phyloP scores from a whole-genome alignment of 2,888 invertebrate species.

The Leptopilina drosophilae region DNA sequence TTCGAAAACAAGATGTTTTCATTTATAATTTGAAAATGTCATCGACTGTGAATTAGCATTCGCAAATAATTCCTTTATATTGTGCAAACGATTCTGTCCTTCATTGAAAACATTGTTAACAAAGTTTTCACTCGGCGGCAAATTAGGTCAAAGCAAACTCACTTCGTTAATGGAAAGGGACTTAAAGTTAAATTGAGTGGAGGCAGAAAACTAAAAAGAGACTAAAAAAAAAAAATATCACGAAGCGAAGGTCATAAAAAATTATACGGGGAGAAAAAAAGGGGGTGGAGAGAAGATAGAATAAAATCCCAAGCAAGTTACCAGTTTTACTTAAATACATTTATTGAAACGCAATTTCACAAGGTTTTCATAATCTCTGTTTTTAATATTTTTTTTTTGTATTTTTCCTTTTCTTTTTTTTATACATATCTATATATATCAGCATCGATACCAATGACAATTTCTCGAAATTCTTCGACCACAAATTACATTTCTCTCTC shows the following conservation, averaged over 20 bases:
- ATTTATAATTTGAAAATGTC: neutral
- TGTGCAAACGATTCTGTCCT: slow-evolving; percentile 24
- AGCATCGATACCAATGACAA: neutral
- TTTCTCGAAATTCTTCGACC: neutral
- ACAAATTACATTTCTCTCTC: neutral
- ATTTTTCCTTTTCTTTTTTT: neutral
- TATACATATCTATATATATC: neutral
- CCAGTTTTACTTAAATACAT: slow-evolving; percentile 37
- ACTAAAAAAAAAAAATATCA: neutral
- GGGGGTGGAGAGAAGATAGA: too few species aligned
- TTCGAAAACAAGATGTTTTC: too few species aligned
- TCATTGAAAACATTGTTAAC: slow-evolving; percentile 8
- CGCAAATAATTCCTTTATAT: neutral
- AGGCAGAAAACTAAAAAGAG: neutral
- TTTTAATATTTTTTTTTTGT: neutral
- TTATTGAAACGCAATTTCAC: slow-evolving; percentile 37
- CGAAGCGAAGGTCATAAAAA: neutral
- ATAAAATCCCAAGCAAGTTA: neutral
- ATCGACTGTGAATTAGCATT: neutral
- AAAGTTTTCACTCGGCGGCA: slow-evolving; percentile 18
- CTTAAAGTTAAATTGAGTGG: neutral
- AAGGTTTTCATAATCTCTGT: slow-evolving; percentile 2
- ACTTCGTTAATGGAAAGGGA: neutral
- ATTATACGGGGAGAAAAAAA: neutral
- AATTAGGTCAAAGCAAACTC: slow-evolving; percentile 30